These are phyloP conservation scores for Cephalotes varians DNA, from an alignment of 2,888 invertebrate genomes.

Conservation along the genomic window DNA sequence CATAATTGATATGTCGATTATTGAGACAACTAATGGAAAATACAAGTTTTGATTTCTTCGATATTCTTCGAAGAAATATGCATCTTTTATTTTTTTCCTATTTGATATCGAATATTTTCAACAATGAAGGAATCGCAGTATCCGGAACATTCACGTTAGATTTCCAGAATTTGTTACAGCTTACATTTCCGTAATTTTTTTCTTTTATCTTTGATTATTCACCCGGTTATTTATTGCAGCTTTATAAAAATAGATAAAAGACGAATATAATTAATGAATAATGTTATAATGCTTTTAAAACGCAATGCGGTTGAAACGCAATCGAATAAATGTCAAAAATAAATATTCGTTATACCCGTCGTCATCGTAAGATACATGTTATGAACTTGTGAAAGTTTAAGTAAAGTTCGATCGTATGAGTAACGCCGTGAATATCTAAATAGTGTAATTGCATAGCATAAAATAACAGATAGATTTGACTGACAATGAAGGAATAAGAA, in stretches of 20 bases:
- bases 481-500: conserved; percentile 42
- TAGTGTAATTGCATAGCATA: conserved; percentile 17
- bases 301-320: background rate
- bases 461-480: conserved; percentile 17
- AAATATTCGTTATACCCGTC: conserved; percentile 33
- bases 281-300: conserved; percentile 5
- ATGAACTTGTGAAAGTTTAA: conserved; percentile 24
- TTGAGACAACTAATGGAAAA: conserved; percentile 14
- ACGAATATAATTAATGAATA: background rate
- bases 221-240: background rate
- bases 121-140: background rate
- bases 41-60: conserved; percentile 15
- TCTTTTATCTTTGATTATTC: background rate
- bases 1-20: conserved; percentile 36
- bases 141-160: background rate
- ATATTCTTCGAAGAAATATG: background rate
- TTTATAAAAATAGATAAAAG: background rate
- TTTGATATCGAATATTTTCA: background rate
- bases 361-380: conserved; percentile 37
- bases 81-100: background rate
- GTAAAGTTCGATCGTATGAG: background rate
- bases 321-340: conserved; percentile 36
- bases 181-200: background rate
- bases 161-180: background rate
- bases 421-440: conserved; percentile 26